phyloP scores from a whole-genome alignment of 92 coral and sea anemone genomes.

The Parazoanthus atlanticus region DNA sequence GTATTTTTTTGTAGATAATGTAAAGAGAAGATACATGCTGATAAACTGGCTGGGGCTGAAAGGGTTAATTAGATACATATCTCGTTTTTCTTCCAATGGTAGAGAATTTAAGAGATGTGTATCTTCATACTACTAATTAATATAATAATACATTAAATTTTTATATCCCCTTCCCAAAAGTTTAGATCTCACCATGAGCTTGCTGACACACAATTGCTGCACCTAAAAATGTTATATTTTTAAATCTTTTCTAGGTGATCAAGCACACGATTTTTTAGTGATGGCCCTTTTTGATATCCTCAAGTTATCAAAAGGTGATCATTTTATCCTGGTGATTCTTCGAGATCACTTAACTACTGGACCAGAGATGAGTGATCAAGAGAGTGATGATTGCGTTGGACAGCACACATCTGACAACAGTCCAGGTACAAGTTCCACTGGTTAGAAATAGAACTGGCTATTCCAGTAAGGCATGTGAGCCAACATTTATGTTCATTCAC shows the following conservation, averaged over 20 bases:
- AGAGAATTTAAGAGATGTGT: no score
- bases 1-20: no score
- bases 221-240: neutral
- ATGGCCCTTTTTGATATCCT: constrained; percentile 74
- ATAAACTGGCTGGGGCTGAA: no score
- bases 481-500: no score
- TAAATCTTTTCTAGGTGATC: constrained; percentile 10
- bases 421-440: constrained; percentile 44
- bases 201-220: neutral
- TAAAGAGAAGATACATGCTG: no score
- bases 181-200: neutral
- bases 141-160: neutral
- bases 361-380: constrained; percentile 54
- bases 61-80: no score
- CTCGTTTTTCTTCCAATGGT: no score
- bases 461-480: neutral
- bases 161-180: neutral
- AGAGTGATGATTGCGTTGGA: constrained; percentile 43
- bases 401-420: constrained; percentile 41
- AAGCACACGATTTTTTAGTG: constrained; percentile 40
- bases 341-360: constrained; percentile 65
- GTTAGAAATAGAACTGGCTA: neutral
- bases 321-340: constrained; percentile 65
- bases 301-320: constrained; percentile 61
- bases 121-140: no score